Evolutionary conservation across 1,140 invertebrate species (phyloP).

Genomic region (Achatina immaculata): DNA sequence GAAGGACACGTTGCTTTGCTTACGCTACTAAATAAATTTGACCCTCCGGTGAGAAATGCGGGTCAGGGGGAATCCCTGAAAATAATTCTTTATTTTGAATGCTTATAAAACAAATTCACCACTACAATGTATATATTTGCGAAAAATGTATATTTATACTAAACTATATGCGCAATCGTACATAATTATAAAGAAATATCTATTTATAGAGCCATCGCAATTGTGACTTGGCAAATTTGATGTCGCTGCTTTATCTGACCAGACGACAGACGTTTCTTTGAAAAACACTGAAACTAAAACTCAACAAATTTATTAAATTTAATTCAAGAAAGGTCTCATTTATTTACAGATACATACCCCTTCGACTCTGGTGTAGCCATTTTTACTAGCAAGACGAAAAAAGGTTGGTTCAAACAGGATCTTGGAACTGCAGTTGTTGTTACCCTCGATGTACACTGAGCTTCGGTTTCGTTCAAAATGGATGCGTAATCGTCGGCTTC

Average conservation of each 20-base stretch:
- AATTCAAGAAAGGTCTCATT: not conserved
- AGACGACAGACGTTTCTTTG: not conserved
- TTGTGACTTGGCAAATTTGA: constrained; percentile 25
- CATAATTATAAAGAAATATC: not conserved
- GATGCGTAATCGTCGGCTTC: constrained; percentile 10
- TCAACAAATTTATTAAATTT: not conserved
- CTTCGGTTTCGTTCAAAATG: constrained; percentile 35
- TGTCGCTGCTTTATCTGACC: not conserved
- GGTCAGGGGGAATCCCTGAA: too few species aligned
- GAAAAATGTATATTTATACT: too few species aligned
- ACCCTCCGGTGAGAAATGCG: too few species aligned
- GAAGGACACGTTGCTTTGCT: too few species aligned
- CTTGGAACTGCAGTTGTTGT: not conserved
- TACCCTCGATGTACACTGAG: not conserved
- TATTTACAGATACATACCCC: constrained; percentile 14
- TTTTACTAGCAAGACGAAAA: not conserved
- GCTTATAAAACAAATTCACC: too few species aligned
- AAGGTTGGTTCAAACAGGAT: not conserved
- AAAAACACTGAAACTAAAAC: not conserved
- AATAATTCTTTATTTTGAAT: too few species aligned
- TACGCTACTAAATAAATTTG: too few species aligned
- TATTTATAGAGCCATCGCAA: not conserved
- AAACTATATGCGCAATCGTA: too few species aligned
- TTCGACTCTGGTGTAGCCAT: constrained; percentile 31
- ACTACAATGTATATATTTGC: too few species aligned